These are phyloP conservation scores for Characodon lateralis DNA, from an alignment of 2,797 vertebrate genomes.

Conservation along the genomic window DNA sequence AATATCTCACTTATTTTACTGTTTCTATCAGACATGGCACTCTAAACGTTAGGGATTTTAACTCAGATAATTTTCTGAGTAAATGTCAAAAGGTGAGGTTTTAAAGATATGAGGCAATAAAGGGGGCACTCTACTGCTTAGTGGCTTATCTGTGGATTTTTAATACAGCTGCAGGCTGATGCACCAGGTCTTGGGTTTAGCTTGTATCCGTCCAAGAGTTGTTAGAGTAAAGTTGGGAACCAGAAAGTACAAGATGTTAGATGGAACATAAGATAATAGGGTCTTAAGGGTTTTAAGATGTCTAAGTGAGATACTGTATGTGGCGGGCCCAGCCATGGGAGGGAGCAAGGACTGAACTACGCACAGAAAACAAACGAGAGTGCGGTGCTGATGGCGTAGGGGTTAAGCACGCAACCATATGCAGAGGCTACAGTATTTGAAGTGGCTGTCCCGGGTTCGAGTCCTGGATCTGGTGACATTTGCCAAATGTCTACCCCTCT, in stretches of 20 bases:
- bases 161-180: conserved; percentile 25
- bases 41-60: not conserved
- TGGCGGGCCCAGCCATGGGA: no score
- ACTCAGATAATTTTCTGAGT: not conserved
- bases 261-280: no score
- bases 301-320: no score
- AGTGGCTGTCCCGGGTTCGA: no score
- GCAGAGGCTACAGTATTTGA: no score
- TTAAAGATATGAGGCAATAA: conserved; percentile 18
- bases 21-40: not conserved
- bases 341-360: no score
- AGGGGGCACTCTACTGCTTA: conserved; percentile 28
- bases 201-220: conserved; percentile 31
- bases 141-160: conserved; percentile 7
- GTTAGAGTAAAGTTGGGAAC: conserved; percentile 2
- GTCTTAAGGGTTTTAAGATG: no score
- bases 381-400: no score
- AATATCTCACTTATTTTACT: not conserved
- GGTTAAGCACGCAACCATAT: no score
- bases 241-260: conserved; percentile 26
- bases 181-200: conserved; percentile 45
- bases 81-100: not conserved
- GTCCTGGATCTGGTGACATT: no score
- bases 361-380: no score
- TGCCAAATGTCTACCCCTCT: no score